These are phyloP conservation scores for Sitta europaea DNA, from an alignment of 2,113 vertebrate species.

Conservation along the genomic window DNA sequence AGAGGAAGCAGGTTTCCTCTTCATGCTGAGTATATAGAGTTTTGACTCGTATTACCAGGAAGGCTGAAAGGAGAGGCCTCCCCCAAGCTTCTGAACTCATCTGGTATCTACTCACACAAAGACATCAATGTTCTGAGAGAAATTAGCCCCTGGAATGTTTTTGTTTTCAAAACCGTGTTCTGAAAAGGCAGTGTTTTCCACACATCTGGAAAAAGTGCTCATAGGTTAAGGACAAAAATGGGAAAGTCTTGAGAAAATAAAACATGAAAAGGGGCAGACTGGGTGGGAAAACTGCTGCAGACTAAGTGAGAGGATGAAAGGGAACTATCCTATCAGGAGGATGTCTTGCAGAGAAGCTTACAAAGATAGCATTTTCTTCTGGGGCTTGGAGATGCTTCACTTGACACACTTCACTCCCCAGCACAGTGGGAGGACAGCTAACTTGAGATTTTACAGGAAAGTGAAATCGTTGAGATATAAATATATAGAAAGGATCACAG, in stretches of 20 bases:
- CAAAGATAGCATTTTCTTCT: conserved; percentile 50
- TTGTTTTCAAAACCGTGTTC: conserved; percentile 64
- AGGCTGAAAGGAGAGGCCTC: conserved; percentile 37
- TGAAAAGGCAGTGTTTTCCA: conserved; percentile 48
- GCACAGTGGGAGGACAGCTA: conserved; percentile 56
- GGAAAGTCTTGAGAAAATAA: conserved; percentile 49
- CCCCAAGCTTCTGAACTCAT: conserved; percentile 62
- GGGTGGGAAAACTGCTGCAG: conserved; percentile 36
- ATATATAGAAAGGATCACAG: background rate
- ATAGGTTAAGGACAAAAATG: conserved; percentile 44
- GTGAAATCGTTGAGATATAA: conserved; percentile 44
- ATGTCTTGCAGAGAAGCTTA: background rate
- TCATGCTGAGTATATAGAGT: conserved; percentile 55
- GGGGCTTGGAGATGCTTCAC: background rate
- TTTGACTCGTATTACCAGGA: conserved; percentile 61
- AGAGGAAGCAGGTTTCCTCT: conserved; percentile 51
- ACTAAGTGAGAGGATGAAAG: background rate
- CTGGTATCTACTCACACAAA: conserved; percentile 61
- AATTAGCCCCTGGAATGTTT: conserved; percentile 64
- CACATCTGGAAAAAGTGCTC: conserved; percentile 71
- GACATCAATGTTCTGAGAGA: conserved; percentile 56
- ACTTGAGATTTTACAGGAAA: conserved; percentile 17
- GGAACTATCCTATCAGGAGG: background rate
- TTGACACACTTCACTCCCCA: conserved; percentile 51
- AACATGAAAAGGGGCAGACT: conserved; percentile 53